These are phyloP conservation scores for Malthinus flaveolus DNA, from an alignment of 2,888 invertebrate species.

Conservation along the genomic window DNA sequence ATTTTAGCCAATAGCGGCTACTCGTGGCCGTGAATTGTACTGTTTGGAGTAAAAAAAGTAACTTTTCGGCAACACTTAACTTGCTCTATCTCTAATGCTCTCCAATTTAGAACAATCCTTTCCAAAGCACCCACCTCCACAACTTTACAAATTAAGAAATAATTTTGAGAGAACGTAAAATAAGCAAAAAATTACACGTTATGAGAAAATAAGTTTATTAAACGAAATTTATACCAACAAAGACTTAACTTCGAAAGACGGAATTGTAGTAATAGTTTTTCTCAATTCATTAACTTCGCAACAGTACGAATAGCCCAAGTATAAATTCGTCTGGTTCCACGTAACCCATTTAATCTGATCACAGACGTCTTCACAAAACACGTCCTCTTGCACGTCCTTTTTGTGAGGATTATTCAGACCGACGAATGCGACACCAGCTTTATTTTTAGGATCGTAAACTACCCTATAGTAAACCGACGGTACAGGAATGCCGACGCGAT, in stretches of 20 bases:
- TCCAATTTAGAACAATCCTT: too few relatives aligned
- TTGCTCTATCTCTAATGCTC: too few relatives aligned
- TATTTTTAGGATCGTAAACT: constrained; percentile 57
- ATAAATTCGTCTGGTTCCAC: constrained; percentile 58
- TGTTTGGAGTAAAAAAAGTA: too few relatives aligned
- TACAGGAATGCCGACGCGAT: constrained; percentile 54
- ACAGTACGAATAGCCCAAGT: constrained; percentile 64
- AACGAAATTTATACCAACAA: constrained; percentile 44
- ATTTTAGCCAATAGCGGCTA: too few relatives aligned
- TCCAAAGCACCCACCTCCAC: too few relatives aligned
- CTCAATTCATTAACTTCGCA: constrained; percentile 63
- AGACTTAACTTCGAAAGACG: constrained; percentile 56
- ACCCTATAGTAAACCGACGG: constrained; percentile 65
- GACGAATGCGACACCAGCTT: constrained; percentile 62
- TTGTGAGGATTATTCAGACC: constrained; percentile 65
- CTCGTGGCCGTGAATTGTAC: too few relatives aligned
- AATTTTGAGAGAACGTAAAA: too few relatives aligned
- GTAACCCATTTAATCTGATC: constrained; percentile 62
- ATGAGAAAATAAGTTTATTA: too few relatives aligned
- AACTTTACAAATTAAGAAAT: too few relatives aligned
- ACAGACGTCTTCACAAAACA: constrained; percentile 56
- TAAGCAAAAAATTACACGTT: too few relatives aligned
- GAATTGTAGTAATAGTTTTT: constrained; percentile 58
- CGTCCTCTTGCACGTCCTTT: constrained; percentile 31
- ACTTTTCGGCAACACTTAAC: too few relatives aligned